Evolutionary conservation across 2,888 invertebrate genomes (phyloP).

Genomic region (Andrena trimmerana): DNA sequence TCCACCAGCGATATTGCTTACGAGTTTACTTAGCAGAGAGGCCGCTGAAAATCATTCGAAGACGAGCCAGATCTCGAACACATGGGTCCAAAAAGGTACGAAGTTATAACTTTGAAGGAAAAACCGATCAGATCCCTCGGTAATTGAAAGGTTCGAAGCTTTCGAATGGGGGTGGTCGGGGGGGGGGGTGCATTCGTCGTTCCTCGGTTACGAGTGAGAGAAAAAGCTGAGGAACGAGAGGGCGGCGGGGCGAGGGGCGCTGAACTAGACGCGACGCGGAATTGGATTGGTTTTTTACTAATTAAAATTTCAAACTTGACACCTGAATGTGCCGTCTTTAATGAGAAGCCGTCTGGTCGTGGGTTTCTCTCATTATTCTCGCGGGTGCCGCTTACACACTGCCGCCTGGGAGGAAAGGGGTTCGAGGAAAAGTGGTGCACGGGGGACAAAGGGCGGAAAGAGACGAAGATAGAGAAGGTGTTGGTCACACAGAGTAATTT

Average conservation of each 20-base stretch:
- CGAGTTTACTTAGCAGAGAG: not conserved
- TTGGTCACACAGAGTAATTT: conserved; percentile 50
- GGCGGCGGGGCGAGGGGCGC: not conserved
- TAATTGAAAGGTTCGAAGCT: conserved; percentile 68
- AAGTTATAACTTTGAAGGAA: conserved; percentile 44
- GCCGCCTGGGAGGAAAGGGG: conserved; percentile 42
- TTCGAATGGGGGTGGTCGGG: conserved; percentile 43
- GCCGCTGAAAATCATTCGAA: conserved; percentile 8
- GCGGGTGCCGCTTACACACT: conserved; percentile 64
- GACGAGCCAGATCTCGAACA: not conserved
- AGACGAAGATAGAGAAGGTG: conserved; percentile 45
- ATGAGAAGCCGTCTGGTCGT: conserved; percentile 74
- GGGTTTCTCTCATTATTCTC: conserved; percentile 74
- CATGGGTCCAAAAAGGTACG: conserved; percentile 2
- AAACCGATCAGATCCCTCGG: conserved; percentile 63
- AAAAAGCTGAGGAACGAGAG: conserved; percentile 35
- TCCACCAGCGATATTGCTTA: not conserved
- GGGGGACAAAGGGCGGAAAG: conserved; percentile 35
- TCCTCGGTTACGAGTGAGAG: conserved; percentile 27
- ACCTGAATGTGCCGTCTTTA: conserved; percentile 76
- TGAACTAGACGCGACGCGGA: conserved; percentile 48
- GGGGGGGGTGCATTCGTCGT: conserved; percentile 32
- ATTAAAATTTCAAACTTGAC: conserved; percentile 79
- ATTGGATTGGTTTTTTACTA: conserved; percentile 76
- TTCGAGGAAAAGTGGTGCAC: conserved; percentile 24